Evolutionary conservation across 2,113 vertebrate genomes (phyloP).

Genomic region (Genyomyrus donnyi): DNA sequence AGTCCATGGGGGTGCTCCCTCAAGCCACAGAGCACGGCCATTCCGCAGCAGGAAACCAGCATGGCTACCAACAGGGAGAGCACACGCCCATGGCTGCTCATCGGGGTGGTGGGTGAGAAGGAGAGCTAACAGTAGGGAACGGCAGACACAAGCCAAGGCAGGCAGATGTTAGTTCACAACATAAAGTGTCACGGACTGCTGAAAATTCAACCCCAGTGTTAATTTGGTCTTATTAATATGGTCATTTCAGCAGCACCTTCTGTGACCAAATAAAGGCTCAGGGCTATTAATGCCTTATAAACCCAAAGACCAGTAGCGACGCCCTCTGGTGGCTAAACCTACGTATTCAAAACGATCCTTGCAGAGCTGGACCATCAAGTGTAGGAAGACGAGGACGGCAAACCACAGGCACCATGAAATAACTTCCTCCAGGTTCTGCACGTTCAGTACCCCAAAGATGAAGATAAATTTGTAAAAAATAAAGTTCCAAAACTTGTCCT

Average conservation of each 20-base stretch:
- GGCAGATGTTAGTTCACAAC: not conserved
- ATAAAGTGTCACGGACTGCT: not conserved
- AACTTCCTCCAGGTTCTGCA: conserved; percentile 93
- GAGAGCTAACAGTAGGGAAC: conserved; percentile 67
- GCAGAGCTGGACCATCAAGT: conserved; percentile 96
- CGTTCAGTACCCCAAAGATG: conserved; percentile 95
- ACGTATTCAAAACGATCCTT: conserved; percentile 99
- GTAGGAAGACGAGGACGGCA: conserved; percentile 88
- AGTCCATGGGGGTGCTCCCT: conserved; percentile 79
- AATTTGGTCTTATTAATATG: not conserved
- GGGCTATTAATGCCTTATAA: not conserved
- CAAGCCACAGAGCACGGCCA: conserved; percentile 71
- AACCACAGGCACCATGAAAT: conserved; percentile 99
- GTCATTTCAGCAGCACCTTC: not conserved
- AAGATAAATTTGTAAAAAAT: conserved; percentile 99
- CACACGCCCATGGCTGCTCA: conserved; percentile 84
- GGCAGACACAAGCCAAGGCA: not conserved
- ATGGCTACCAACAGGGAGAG: conserved; percentile 77
- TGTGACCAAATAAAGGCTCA: not conserved
- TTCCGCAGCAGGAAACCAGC: conserved; percentile 78
- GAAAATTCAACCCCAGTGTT: not conserved
- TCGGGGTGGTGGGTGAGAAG: conserved; percentile 90
- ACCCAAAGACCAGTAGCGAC: not conserved
- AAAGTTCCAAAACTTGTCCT: conserved; percentile 99
- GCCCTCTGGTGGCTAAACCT: conserved; percentile 48